Evolutionary conservation across 2,888 invertebrate genomes (phyloP).

Genomic region (Eulithis prunata): DNA sequence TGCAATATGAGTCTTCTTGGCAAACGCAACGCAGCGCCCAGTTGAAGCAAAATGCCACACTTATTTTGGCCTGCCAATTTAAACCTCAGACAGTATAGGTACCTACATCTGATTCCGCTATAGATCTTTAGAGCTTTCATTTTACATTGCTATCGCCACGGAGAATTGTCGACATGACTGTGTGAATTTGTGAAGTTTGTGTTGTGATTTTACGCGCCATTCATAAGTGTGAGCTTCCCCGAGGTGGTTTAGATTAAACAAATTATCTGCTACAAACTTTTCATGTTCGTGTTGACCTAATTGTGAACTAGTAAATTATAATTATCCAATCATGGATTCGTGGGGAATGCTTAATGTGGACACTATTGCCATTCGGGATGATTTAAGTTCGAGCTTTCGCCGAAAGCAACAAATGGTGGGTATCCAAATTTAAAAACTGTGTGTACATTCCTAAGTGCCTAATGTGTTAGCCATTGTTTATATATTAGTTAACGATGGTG

Average conservation of each 20-base stretch:
- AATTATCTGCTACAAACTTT: slow-evolving; percentile 39
- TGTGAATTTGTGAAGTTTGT: slow-evolving; percentile 42
- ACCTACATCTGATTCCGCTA: slow-evolving; percentile 45
- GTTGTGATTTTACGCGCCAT: slow-evolving; percentile 58
- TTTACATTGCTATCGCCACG: slow-evolving; percentile 51
- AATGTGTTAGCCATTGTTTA: too few species aligned
- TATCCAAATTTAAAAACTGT: slow-evolving; percentile 43
- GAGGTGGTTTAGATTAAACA: slow-evolving; percentile 43
- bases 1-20: slow-evolving; percentile 81
- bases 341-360: slow-evolving; percentile 89
- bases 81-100: slow-evolving; percentile 64
- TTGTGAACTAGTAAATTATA: slow-evolving; percentile 28
- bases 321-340: slow-evolving; percentile 84
- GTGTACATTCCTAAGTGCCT: not conserved
- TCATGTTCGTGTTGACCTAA: slow-evolving; percentile 45
- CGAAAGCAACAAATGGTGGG: slow-evolving; percentile 67
- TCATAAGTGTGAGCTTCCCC: slow-evolving; percentile 47
- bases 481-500: too few species aligned
- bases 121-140: slow-evolving; percentile 52
- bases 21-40: slow-evolving; percentile 73
- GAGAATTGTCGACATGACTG: slow-evolving; percentile 52
- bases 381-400: slow-evolving; percentile 82
- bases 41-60: slow-evolving; percentile 83
- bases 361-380: slow-evolving; percentile 89
- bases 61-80: slow-evolving; percentile 84